A percentile compares a stretch with the other conserved stretches of the same genome.
phyloP scores from a whole-genome alignment of 2,797 vertebrate genomes.

The Notoglanidium macrostoma region DNA sequence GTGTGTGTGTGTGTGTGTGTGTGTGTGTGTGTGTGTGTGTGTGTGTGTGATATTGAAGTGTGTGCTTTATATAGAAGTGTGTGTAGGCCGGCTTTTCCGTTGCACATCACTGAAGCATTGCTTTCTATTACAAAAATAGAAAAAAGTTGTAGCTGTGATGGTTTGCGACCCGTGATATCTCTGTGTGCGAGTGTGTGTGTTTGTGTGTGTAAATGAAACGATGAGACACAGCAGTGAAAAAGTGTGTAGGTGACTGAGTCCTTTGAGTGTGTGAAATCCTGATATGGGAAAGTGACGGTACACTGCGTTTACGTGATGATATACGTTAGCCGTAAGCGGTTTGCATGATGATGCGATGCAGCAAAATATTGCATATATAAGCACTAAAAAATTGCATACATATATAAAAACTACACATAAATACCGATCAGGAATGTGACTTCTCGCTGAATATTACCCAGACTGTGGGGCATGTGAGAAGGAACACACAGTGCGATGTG shows the following conservation, averaged over 20 bases:
- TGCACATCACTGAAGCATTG: constrained; percentile 22
- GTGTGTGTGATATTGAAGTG: neutral
- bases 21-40: constrained; percentile 1
- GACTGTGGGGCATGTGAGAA: neutral
- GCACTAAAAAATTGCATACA: too few species aligned
- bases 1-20: constrained; percentile 26
- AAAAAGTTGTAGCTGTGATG: neutral
- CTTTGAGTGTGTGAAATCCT: neutral
- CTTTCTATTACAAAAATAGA: constrained; percentile 19
- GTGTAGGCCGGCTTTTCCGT: constrained; percentile 2
- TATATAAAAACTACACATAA: neutral
- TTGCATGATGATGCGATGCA: neutral
- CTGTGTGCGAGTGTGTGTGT: neutral
- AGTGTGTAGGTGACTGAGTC: neutral
- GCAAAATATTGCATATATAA: neutral
- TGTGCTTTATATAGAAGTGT: neutral
- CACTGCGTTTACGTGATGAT: neutral
- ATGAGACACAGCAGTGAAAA: neutral
- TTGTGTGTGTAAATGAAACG: neutral
- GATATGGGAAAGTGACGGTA: neutral
- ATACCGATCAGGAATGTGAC: neutral
- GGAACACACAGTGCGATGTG: too few species aligned
- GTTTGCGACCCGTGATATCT: neutral
- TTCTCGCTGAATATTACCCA: too few species aligned
- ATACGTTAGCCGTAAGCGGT: neutral